Base-by-base conservation (phyloP, 1,140 invertebrate genomes). In the Pristionchus pacificus region DNA sequence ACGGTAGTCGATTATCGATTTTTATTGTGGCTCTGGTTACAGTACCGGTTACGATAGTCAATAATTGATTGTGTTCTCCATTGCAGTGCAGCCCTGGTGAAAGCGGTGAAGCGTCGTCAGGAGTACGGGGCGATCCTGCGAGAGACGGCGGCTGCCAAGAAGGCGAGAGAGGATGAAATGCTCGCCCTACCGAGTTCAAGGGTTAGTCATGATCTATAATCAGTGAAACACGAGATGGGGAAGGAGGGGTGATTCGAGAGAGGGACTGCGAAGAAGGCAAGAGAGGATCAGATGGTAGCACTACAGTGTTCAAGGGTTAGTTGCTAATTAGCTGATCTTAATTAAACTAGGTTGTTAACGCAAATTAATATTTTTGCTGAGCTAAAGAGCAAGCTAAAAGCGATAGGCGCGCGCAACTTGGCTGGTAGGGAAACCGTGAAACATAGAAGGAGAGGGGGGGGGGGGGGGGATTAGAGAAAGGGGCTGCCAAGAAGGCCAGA, bases 101-200 rank as follows among this genome's bases (percentile, higher is more conserved):
- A 82, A 60, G 78, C 72, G 0, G 86, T 92, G 0, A 98, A 98
- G 86, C 88, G 91, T 1, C 87, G 89, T 79, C 93, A 95, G 83
- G 91, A 90, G 73, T 98, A 95, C 85, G 91, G 91, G 0, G 86
- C 90, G 33, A 91, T 98, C 1, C 88, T 96, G 82, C 89, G 93
- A 60, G 87, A 90, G 71, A 92, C 93, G 0, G 89, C 90, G 77
- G 85, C 85, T 30, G 87, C 86, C 64, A 79, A 79, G 65, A 55
- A 70, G 28, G 49, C 38, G 31, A 77, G 73, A 62, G 78, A 74
- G 24, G 68, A 77, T 28, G 74, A 83, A 71, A 30, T 74, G 14
- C 59, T 81, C 14, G 65, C 70, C 14, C 38, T 81, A 27, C 79
- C 80, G 29, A 58, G 10, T 64, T 27, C 30, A 3, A 13, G 2